These are phyloP conservation scores for Flexamia atlantica DNA, from an alignment of 2,888 invertebrate species.

Conservation along the genomic window DNA sequence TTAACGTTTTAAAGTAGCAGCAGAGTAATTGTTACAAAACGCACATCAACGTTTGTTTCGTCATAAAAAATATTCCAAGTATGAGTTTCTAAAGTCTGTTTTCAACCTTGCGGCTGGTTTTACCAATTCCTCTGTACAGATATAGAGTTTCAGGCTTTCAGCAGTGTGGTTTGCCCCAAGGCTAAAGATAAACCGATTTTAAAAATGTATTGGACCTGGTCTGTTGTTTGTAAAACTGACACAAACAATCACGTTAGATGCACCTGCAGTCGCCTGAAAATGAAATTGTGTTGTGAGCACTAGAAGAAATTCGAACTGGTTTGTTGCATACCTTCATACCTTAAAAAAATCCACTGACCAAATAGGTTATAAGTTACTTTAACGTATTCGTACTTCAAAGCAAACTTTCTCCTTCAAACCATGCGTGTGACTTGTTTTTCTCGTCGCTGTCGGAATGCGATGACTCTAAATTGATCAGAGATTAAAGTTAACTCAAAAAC, in stretches of 20 bases:
- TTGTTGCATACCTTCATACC: too few relatives aligned
- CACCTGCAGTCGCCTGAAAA: background rate
- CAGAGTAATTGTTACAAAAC: background rate
- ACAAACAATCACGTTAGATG: conserved; percentile 17
- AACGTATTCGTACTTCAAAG: too few relatives aligned
- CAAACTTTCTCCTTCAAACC: too few relatives aligned
- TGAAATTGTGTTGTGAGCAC: background rate
- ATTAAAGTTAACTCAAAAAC: too few relatives aligned
- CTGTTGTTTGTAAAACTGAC: conserved; percentile 1
- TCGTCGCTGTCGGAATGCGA: too few relatives aligned
- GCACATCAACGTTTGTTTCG: background rate
- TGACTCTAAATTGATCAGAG: too few relatives aligned
- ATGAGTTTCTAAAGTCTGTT: background rate
- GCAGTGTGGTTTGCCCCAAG: background rate
- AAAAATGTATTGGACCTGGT: background rate
- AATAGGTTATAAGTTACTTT: too few relatives aligned
- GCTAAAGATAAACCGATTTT: background rate
- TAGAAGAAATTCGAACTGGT: background rate
- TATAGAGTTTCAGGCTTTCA: background rate
- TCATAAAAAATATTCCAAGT: background rate
- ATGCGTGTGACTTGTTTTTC: too few relatives aligned
- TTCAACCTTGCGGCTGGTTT: background rate
- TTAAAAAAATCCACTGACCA: too few relatives aligned
- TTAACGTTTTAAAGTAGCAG: background rate
- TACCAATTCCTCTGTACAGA: background rate